Evolutionary conservation across 2,113 vertebrate genomes (phyloP).

Genomic region (Abramis brama): DNA sequence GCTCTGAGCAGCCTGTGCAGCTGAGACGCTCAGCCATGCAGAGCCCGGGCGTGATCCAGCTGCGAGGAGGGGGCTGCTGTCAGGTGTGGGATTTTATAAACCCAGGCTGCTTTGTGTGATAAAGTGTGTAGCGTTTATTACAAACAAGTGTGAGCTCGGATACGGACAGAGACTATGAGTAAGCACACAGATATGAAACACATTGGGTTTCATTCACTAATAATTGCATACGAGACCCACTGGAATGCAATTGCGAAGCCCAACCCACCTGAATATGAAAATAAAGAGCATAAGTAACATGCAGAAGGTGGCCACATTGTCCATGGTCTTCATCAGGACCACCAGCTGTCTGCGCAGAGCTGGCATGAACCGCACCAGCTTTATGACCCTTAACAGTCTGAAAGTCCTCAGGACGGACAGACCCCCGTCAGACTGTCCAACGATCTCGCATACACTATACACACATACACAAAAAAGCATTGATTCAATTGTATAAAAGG

Average conservation of each 20-base stretch:
- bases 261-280: constrained; percentile 94
- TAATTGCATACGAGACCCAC: not conserved
- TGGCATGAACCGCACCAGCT: constrained; percentile 97
- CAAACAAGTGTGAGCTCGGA: not conserved
- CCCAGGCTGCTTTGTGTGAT: constrained; percentile 18
- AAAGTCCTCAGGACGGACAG: constrained; percentile 95
- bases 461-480: constrained; percentile 29
- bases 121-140: not conserved
- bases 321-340: constrained; percentile 99
- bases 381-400: constrained; percentile 92
- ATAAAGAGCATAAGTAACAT: constrained; percentile 99
- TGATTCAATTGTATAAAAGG: not conserved
- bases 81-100: constrained; percentile 10
- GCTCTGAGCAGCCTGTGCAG: not conserved
- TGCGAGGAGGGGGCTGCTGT: not conserved
- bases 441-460: constrained; percentile 94
- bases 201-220: not conserved
- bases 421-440: constrained; percentile 93
- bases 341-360: constrained; percentile 94
- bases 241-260: not conserved
- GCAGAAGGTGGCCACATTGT: constrained; percentile 98
- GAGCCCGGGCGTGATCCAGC: constrained; percentile 4
- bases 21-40: not conserved
- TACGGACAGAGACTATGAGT: not conserved
- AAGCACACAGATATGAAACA: not conserved